phyloP scores from a whole-genome alignment of 2,113 vertebrate species.

The Muscicapa adusta region DNA sequence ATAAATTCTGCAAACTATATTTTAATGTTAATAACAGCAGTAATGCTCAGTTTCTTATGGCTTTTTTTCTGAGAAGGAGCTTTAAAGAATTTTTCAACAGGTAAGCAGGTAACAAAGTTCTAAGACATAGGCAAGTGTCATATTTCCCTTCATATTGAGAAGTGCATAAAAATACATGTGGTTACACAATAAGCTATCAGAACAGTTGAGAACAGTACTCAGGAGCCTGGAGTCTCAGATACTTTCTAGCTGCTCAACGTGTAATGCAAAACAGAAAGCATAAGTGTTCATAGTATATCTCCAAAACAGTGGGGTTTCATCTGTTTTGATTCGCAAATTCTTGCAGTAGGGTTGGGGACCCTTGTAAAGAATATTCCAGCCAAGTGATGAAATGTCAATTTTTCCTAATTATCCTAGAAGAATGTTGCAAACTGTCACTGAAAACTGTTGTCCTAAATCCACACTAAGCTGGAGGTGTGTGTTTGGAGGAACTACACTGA shows the following conservation, averaged over 20 bases:
- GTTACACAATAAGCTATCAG: not conserved
- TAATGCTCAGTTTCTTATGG: not conserved
- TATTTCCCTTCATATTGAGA: not conserved
- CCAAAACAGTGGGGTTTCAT: not conserved
- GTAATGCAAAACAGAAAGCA: not conserved
- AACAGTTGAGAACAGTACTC: not conserved
- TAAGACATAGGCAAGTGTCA: not conserved
- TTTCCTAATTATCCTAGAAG: not conserved
- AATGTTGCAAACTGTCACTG: not conserved
- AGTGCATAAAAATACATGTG: not conserved
- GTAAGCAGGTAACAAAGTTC: not conserved
- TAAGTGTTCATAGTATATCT: not conserved
- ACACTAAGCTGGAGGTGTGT: not conserved
- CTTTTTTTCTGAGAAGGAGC: not conserved
- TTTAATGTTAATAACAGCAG: not conserved
- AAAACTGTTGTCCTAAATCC: not conserved
- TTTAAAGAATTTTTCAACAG: not conserved
- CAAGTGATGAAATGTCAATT: not conserved
- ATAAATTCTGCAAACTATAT: not conserved
- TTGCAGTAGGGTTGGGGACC: not conserved
- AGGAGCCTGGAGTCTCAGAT: not conserved
- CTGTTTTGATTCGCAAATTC: not conserved
- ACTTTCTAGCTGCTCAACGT: not conserved
- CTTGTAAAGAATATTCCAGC: not conserved
- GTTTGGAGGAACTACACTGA: not conserved